These are phyloP conservation scores for Cotesia vestalis DNA, from an alignment of 1,140 invertebrate species.

Conservation along the genomic window DNA sequence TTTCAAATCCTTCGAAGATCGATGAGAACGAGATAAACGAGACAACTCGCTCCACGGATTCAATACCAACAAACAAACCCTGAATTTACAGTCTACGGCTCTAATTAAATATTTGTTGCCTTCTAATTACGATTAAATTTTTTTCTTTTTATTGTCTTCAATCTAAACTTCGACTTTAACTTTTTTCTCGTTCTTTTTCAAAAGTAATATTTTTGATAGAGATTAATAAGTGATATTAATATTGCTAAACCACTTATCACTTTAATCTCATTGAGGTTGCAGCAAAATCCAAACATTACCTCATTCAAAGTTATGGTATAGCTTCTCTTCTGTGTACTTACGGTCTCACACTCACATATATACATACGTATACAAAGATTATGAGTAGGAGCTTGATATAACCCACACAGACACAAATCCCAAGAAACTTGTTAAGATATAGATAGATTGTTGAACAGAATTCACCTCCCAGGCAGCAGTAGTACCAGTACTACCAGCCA, in stretches of 20 bases:
- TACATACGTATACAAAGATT: too few species aligned
- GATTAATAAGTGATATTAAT: too few species aligned
- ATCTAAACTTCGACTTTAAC: too few species aligned
- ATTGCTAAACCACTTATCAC: too few species aligned
- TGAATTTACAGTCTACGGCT: not conserved
- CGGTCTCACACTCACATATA: too few species aligned
- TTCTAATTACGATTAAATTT: constrained; percentile 5
- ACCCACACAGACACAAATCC: constrained; percentile 7
- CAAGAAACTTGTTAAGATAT: constrained; percentile 17
- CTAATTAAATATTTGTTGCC: constrained; percentile 20
- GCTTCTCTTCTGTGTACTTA: not conserved
- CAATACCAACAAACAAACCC: not conserved
- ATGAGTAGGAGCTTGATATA: not conserved
- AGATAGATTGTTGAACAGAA: constrained; percentile 12
- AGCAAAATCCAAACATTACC: constrained; percentile 11
- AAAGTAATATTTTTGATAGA: too few species aligned
- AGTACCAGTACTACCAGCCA: not conserved
- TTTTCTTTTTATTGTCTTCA: not conserved
- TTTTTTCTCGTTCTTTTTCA: not conserved
- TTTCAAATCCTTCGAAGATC: not conserved
- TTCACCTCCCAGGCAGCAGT: not conserved
- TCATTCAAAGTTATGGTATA: constrained; percentile 6
- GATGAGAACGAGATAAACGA: constrained; percentile 3
- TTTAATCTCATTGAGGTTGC: too few species aligned
- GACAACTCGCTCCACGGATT: not conserved